phyloP scores from a whole-genome alignment of 1,140 invertebrate species.

The Cephus cinctus region DNA sequence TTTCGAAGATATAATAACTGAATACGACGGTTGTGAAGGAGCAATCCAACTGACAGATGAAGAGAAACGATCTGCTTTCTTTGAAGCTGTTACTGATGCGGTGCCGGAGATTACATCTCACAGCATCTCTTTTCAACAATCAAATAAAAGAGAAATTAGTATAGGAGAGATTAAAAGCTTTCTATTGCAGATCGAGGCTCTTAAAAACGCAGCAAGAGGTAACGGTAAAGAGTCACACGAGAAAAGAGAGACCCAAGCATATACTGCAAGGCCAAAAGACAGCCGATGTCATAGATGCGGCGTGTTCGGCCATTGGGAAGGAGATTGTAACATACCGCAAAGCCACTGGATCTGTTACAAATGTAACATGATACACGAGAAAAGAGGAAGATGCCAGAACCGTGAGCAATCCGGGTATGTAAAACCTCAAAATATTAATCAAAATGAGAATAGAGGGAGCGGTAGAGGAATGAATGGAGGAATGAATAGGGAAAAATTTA shows the following conservation, averaged over 20 bases:
- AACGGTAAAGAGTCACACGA: too few relatives aligned
- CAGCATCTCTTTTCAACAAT: conserved; percentile 13
- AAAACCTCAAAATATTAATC: not conserved
- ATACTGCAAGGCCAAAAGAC: conserved; percentile 1
- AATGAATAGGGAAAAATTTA: not conserved
- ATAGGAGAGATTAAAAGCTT: conserved; percentile 16
- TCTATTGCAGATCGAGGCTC: conserved; percentile 16
- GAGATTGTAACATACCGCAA: conserved; percentile 3
- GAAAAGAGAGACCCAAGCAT: conserved; percentile 15
- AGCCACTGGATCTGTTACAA: conserved; percentile 15
- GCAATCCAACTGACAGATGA: conserved; percentile 19
- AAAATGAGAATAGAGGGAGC: not conserved
- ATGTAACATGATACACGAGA: conserved; percentile 7
- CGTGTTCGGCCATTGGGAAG: conserved; percentile 10
- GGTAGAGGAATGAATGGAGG: not conserved
- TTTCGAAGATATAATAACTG: conserved; percentile 23
- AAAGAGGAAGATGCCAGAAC: not conserved
- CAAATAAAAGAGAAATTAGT: conserved; percentile 13
- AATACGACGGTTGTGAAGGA: conserved; percentile 26
- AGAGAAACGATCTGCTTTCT: conserved; percentile 28
- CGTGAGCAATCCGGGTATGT: not conserved
- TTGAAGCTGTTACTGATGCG: conserved; percentile 19
- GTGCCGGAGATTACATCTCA: conserved; percentile 19
- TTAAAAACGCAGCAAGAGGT: conserved; percentile 3
- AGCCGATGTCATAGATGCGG: conserved; percentile 16